Base-by-base conservation (phyloP, 2,797 vertebrate species). In the Pelobates cultripes region DNA sequence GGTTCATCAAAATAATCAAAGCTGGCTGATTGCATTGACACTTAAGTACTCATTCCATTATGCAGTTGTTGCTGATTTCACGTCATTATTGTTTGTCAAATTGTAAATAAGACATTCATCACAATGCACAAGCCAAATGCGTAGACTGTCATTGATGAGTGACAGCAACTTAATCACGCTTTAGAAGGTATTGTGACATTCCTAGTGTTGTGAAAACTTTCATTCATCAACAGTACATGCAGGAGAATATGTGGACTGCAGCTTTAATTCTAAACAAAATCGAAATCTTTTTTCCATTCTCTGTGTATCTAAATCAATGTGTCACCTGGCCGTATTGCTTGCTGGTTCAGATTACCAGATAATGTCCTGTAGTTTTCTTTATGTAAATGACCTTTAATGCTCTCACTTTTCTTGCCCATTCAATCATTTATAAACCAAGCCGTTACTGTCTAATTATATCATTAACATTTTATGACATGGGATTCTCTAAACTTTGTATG, bases 361-460 rank as follows among this genome's bases (percentile, higher is more conserved):
- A 79, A 70, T 72, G 64, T 75, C 66, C 72, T 84, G 77, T 61
- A 79, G 77, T 70, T 79, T 64, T 79, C 82, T 84, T 84, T 84
- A 84, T 79, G 82, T 71, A 71, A 79, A 84, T 84, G 82, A 84
- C 77, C 77, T 84, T 78, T 74, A 72, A 40, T 70, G 82, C 66
- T 51, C 77, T 75, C 57, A 47, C 67, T 60, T 84, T 84, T 84
- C 77, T 79, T 79, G 77, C 77, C 73, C 82, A 79, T 79, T 84
- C 82, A 84, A 79, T 84, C 82, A 84, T 84, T 84, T 79, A 84
- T 84, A 79, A 84, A 79, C 77, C 78, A 84, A 79, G 82, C 61
- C 77, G 68, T 84, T 84, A 84, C 76, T 79, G 82, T 84, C 82
- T 84, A 84, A 84, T 84, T 79, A 84, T 84, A 72, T 84, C 82